Conservation (phyloP, 35 echinoderm and acorn worm species). For the Amphiura filiformis region DNA sequence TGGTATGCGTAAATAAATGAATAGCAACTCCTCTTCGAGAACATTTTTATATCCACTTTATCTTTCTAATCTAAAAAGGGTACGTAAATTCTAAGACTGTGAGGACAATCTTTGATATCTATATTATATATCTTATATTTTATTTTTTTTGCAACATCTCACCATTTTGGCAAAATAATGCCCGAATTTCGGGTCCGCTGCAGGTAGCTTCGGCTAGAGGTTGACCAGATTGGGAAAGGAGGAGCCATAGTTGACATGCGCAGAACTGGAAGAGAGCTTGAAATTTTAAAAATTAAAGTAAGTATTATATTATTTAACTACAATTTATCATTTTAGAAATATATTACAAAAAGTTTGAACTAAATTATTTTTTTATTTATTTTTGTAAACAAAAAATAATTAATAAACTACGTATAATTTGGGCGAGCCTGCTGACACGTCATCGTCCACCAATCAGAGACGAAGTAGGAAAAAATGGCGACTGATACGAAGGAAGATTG, state of each 20-base stretch:
- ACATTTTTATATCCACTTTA: background rate
- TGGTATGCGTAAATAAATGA: too few relatives aligned
- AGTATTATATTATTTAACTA: too few relatives aligned
- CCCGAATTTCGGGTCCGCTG: conserved; percentile 49
- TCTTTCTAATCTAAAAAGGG: background rate
- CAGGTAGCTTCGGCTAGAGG: conserved; percentile 90
- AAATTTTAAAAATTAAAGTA: too few relatives aligned
- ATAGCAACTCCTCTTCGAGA: too few relatives aligned
- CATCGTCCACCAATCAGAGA: too few relatives aligned
- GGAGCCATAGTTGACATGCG: background rate
- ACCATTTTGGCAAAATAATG: conserved; percentile 63
- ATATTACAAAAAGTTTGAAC: background rate
- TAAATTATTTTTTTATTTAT: background rate
- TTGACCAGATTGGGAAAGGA: conserved; percentile 71
- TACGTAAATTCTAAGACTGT: background rate
- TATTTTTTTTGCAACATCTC: conserved; percentile 5
- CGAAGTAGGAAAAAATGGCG: too few relatives aligned
- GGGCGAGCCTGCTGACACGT: too few relatives aligned
- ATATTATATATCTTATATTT: background rate
- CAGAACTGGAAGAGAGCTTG: background rate
- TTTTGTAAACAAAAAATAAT: too few relatives aligned
- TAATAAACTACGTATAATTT: too few relatives aligned
- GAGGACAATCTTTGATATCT: background rate
- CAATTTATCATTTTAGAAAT: too few relatives aligned
- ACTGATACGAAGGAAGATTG: too few relatives aligned